phyloP scores from a whole-genome alignment of 64 coral and sea anemone species.

The Dendronephthya gigantea region DNA sequence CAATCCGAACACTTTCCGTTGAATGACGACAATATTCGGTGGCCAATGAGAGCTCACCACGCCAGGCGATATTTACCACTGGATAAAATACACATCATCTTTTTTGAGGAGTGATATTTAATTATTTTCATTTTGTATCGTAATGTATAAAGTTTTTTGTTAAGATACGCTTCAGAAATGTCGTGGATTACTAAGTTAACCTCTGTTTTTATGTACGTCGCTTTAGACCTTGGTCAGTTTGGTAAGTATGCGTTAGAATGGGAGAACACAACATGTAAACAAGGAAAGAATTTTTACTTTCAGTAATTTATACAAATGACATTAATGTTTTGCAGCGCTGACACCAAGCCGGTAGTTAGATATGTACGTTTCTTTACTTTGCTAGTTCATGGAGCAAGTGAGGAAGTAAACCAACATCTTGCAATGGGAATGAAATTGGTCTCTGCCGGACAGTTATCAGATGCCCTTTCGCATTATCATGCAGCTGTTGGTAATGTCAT shows the following conservation, averaged over 20 bases:
- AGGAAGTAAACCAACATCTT: slow-evolving; percentile 77
- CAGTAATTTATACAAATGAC: background rate
- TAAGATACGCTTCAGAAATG: background rate
- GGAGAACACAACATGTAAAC: background rate
- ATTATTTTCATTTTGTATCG: slow-evolving; percentile 40
- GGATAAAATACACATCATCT: slow-evolving; percentile 42
- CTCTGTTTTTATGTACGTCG: background rate
- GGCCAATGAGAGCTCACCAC: slow-evolving; percentile 75
- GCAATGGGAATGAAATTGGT: slow-evolving; percentile 72
- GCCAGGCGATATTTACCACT: slow-evolving; percentile 46
- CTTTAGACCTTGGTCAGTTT: background rate
- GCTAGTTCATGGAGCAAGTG: slow-evolving; percentile 22
- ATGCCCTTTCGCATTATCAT: slow-evolving; percentile 90
- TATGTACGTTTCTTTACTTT: background rate
- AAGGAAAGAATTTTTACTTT: background rate
- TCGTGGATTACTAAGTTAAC: background rate
- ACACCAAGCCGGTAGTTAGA: background rate
- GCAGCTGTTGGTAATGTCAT: slow-evolving; percentile 68
- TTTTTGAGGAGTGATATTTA: slow-evolving; percentile 11
- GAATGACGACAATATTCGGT: background rate
- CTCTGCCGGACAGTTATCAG: slow-evolving; percentile 67
- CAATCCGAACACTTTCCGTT: background rate
- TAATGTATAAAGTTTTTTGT: slow-evolving; percentile 27
- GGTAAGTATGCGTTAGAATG: background rate
- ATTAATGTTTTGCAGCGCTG: background rate